A percentile compares a stretch with the other conserved stretches of the same genome.
phyloP scores from a whole-genome alignment of 1,140 invertebrate species.

The Apocrypta bakeri region DNA sequence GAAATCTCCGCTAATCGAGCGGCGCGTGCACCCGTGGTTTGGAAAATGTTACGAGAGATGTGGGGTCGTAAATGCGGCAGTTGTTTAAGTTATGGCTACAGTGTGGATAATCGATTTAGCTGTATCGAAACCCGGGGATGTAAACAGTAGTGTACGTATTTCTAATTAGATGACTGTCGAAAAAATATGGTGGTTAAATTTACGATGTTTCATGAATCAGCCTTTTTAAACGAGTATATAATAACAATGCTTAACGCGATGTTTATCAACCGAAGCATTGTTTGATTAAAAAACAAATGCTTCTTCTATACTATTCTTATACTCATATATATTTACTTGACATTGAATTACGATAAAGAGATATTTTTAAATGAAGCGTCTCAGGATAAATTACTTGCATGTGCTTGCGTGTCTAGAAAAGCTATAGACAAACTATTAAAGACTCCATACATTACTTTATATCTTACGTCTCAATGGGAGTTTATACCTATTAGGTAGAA shows the following conservation, averaged over 20 bases:
- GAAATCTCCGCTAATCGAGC: slow-evolving; percentile 10
- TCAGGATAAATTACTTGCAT: too few relatives aligned
- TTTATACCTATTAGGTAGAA: too few relatives aligned
- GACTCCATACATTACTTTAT: not conserved
- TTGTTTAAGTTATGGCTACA: not conserved
- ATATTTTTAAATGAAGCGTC: too few relatives aligned
- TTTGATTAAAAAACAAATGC: too few relatives aligned
- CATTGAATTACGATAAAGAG: too few relatives aligned
- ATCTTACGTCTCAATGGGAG: too few relatives aligned
- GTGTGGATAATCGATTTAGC: not conserved
- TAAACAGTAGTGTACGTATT: not conserved
- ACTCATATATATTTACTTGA: too few relatives aligned
- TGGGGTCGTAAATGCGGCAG: not conserved
- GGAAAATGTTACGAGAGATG: not conserved
- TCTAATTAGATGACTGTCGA: not conserved
- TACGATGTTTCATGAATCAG: not conserved
- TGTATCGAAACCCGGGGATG: not conserved
- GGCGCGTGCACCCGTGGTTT: not conserved
- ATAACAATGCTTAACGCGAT: too few relatives aligned
- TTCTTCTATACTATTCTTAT: too few relatives aligned
- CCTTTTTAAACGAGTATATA: too few relatives aligned
- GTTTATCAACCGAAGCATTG: too few relatives aligned
- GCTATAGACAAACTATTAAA: not conserved
- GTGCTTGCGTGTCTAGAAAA: not conserved
- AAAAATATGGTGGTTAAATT: not conserved